These are phyloP conservation scores for Gorsachius goisagi DNA, from an alignment of 2,113 vertebrate genomes.

Conservation along the genomic window DNA sequence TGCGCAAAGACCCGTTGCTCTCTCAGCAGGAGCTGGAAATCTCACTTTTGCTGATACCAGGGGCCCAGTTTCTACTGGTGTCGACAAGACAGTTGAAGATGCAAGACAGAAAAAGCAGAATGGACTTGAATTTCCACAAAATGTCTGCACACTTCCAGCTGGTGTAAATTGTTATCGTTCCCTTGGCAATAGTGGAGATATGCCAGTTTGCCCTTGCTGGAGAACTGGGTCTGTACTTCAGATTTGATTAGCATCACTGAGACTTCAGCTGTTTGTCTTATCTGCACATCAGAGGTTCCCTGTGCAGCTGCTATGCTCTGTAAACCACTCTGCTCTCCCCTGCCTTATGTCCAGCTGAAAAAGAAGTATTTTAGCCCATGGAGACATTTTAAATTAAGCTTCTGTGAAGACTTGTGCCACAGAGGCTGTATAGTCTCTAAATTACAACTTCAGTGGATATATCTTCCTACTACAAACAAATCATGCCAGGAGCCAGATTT, in stretches of 20 bases:
- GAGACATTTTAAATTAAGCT: not conserved
- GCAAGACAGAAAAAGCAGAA: not conserved
- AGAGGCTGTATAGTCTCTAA: not conserved
- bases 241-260: not conserved
- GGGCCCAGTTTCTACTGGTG: not conserved
- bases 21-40: not conserved
- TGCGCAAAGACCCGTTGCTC: accelerated
- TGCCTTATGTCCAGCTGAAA: not conserved
- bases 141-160: not conserved
- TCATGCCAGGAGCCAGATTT: not conserved
- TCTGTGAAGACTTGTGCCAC: not conserved
- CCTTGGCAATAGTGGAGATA: not conserved
- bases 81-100: not conserved
- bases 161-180: not conserved
- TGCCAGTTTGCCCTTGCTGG: not conserved
- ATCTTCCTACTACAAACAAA: not conserved
- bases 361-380: not conserved
- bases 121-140: not conserved
- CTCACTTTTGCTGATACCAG: not conserved
- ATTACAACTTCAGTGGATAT: not conserved
- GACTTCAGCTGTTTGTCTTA: not conserved
- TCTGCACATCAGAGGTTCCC: not conserved
- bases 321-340: not conserved
- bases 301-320: not conserved
- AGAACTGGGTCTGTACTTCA: not conserved